Conservation (phyloP, 2,113 vertebrate species). For the Bombycilla garrulus region DNA sequence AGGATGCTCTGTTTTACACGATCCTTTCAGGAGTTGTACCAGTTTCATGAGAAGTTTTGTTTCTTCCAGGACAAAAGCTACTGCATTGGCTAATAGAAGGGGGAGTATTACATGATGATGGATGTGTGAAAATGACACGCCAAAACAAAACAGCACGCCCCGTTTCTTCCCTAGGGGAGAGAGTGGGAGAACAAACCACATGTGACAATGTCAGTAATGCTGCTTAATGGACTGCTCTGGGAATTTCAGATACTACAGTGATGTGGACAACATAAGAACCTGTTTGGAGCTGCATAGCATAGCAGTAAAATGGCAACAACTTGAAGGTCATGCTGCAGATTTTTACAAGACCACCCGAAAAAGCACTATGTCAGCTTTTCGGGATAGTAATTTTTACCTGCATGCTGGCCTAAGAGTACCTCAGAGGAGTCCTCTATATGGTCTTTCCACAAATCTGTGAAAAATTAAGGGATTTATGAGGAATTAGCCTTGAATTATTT, state of each 20-base stretch:
- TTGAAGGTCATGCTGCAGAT: neutral
- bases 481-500: neutral
- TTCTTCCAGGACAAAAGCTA: constrained; percentile 9
- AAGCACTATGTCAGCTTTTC: neutral
- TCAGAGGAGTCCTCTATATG: neutral
- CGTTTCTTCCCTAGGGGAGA: neutral
- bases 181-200: neutral
- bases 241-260: neutral
- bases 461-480: neutral
- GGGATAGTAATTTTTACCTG: neutral
- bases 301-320: neutral
- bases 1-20: neutral
- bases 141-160: neutral
- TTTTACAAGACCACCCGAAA: neutral
- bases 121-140: constrained; percentile 23
- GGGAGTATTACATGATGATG: neutral
- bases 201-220: neutral
- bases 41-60: neutral
- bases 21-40: neutral
- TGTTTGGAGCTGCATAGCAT: neutral
- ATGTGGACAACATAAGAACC: neutral
- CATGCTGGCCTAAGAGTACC: neutral
- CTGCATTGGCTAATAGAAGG: neutral
- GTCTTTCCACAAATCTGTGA: neutral
- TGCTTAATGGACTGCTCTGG: neutral